Conservation (phyloP, 2,888 invertebrate genomes). For the Fissipunctia ypsillon region DNA sequence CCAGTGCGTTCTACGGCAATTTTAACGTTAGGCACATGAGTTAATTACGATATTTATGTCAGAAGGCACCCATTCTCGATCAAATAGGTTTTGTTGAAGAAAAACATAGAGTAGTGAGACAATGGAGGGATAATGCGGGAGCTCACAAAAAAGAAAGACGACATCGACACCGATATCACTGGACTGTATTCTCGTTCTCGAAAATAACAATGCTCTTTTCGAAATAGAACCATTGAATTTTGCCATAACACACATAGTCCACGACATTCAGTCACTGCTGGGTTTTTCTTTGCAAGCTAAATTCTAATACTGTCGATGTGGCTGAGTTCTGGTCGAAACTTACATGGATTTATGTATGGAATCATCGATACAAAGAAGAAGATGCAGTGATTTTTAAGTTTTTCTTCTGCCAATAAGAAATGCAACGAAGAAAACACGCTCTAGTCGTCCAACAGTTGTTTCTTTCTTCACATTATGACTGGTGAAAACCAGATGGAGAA, state of each 20-base stretch:
- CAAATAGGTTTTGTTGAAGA: slow-evolving; percentile 45
- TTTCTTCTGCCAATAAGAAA: background rate
- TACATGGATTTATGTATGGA: background rate
- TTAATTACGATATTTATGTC: slow-evolving; percentile 61
- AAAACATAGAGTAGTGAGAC: background rate
- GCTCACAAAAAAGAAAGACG: background rate
- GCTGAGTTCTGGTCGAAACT: background rate
- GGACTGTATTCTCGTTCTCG: background rate
- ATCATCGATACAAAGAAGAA: background rate
- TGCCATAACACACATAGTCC: background rate
- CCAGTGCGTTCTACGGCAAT: slow-evolving; percentile 38
- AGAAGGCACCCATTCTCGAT: slow-evolving; percentile 46
- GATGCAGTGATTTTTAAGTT: background rate
- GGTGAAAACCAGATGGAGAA: background rate
- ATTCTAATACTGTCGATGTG: background rate
- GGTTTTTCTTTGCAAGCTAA: background rate
- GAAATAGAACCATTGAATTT: background rate
- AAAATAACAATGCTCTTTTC: background rate
- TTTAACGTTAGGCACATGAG: slow-evolving; percentile 35
- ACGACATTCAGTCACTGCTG: background rate
- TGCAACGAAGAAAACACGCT: background rate
- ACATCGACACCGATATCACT: background rate
- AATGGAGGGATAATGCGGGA: slow-evolving; percentile 9
- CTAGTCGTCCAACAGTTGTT: background rate
- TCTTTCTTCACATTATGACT: background rate